A percentile compares a stretch with the other conserved stretches of the same genome.
These are phyloP conservation scores for honey bee (Apis mellifera) DNA, from an alignment of 1,140 invertebrate genomes.

Conservation along the genomic window Amel_HAv3.1 CM009940.2:3815501-3816000, in stretches of 20 bases:
- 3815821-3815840: slow-evolving; percentile 5
- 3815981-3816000: slow-evolving; percentile 12
- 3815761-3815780: slow-evolving; percentile 27
- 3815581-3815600: slow-evolving; percentile 61
- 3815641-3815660: slow-evolving; percentile 52
- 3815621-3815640: slow-evolving; percentile 17
- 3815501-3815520: slow-evolving; percentile 71
- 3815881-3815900: slow-evolving; percentile 72
- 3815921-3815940: slow-evolving; percentile 57
- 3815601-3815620: slow-evolving; percentile 41
- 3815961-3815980: slow-evolving; percentile 23
- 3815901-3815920: slow-evolving; percentile 67
- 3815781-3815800: slow-evolving; percentile 13
- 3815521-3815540: slow-evolving; percentile 71
- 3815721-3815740: slow-evolving; percentile 7
- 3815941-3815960: slow-evolving; percentile 27
- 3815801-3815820: slow-evolving; percentile 28
- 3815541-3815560: slow-evolving; percentile 78
- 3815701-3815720: slow-evolving; percentile 50
- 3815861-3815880: slow-evolving; percentile 67
- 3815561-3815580: slow-evolving; percentile 76
- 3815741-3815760: neutral
- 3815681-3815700: slow-evolving; percentile 11
- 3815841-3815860: slow-evolving; percentile 60
- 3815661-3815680: slow-evolving; percentile 58